A percentile compares a stretch with the other conserved stretches of the same genome.
Conservation (phyloP, 2,888 invertebrate genomes). For the Physocephala rufipes region DNA sequence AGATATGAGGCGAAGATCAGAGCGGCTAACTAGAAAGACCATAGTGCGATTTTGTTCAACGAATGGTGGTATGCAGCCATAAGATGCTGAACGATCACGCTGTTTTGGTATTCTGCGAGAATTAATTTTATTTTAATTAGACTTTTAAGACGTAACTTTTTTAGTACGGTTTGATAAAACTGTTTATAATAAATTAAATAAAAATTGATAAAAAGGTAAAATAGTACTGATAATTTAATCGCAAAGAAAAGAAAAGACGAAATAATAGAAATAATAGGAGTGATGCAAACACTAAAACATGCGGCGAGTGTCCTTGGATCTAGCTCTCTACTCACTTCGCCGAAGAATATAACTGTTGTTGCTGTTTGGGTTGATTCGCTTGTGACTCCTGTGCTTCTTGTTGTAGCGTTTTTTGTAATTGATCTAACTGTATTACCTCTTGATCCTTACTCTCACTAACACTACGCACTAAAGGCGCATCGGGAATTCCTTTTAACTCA, state of each 20-base stretch:
- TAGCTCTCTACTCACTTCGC: constrained; percentile 61
- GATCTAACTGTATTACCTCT: constrained; percentile 45
- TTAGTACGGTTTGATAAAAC: too few species aligned
- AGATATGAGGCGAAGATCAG: constrained; percentile 89
- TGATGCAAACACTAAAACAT: constrained; percentile 40
- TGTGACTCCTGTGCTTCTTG: constrained; percentile 41
- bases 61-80: constrained; percentile 69
- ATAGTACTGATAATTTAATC: background rate
- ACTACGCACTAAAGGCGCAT: constrained; percentile 41
- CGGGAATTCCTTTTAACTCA: constrained; percentile 45
- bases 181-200: too few species aligned
- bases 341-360: constrained; percentile 54
- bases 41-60: constrained; percentile 89
- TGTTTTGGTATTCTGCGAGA: constrained; percentile 59
- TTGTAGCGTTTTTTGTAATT: constrained; percentile 28
- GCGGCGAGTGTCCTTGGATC: constrained; percentile 40
- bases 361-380: constrained; percentile 45
- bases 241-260: background rate
- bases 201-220: background rate
- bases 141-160: too few species aligned
- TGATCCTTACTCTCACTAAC: constrained; percentile 59
- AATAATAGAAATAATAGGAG: constrained; percentile 32
- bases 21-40: constrained; percentile 88
- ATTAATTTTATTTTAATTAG: constrained; percentile 13
- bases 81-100: constrained; percentile 72